Base-by-base conservation (phyloP, 2,113 vertebrate genomes). In the Corvus hawaiiensis region DNA sequence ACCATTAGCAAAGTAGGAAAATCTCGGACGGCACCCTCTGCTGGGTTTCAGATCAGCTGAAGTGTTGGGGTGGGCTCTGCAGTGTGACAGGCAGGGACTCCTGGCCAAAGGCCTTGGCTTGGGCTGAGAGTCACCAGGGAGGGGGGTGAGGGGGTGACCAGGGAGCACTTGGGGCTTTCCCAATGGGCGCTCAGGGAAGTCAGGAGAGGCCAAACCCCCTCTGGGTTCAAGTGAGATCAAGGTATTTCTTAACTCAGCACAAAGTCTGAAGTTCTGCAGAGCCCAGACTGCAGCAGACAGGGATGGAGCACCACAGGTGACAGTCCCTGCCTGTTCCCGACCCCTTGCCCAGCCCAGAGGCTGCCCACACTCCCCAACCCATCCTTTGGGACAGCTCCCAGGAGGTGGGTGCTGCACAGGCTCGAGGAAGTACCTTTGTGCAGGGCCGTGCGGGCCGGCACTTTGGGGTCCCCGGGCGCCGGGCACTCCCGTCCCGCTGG, bases 401-500 rank as follows among this genome's bases (percentile, higher is more conserved):
- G 39, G 62, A 39, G 52, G 11, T 6, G 27, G 21, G 61, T 1
- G 8, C 69, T n/a, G 81, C 43, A 26, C 0, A 2, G 52, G 49
- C 77, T 74, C 0, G 0, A 44, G 78, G 48, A 79, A 86, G 93
- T 98, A 99, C 99, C 99, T 99, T 99, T 64, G 97, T 84, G 85
- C 97, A 98, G 48, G 98, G 97, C 89, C 98, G 98, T 67, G 98
- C 69, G 8, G 98, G 97, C 92, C 98, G 98, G 46, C 98, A 97
- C 68, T 98, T 98, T 71, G 97, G 97, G 96, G 97, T 97, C 98
- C 98, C 97, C 93, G 97, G 98, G 96, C 97, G 98, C 96, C 98
- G 98, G 85, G 97, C 3, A 23, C 94, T 96, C 88, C 98, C 98
- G 5, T 99, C 98, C 97, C 98, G 98, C 97, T 98, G 98, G 68